phyloP scores from a whole-genome alignment of 2,797 vertebrate genomes.

The Mormyrus hasselquistii region DNA sequence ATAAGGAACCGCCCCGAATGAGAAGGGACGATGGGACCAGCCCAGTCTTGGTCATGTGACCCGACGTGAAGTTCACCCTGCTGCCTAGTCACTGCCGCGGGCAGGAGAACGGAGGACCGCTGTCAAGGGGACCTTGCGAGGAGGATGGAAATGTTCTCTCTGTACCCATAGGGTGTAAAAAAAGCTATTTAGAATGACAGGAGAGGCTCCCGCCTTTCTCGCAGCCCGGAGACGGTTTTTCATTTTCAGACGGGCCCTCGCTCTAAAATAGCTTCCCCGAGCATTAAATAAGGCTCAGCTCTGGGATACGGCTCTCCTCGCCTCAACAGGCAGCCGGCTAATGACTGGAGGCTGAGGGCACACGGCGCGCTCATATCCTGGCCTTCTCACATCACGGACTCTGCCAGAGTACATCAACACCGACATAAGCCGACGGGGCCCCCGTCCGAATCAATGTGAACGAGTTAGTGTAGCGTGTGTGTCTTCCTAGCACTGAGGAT shows the following conservation, averaged over 20 bases:
- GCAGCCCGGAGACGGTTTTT: constrained; percentile 47
- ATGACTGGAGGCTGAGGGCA: constrained; percentile 36
- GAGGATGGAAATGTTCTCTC: neutral
- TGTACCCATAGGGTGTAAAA: constrained; percentile 19
- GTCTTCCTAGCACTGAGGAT: neutral
- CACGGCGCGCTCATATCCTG: neutral
- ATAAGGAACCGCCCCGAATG: neutral
- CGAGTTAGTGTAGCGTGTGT: neutral
- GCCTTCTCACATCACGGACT: constrained; percentile 5
- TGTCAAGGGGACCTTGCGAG: constrained; percentile 10
- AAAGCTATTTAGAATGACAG: constrained; percentile 16
- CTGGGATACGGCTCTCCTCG: constrained; percentile 37
- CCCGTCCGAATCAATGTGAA: neutral
- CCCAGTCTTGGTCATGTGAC: neutral
- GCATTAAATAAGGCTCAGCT: constrained; percentile 53
- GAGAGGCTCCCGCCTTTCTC: constrained; percentile 12
- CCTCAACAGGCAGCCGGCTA: constrained; percentile 43
- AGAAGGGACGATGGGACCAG: neutral
- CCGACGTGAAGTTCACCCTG: neutral
- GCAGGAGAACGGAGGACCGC: constrained; percentile 21
- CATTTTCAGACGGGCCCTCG: constrained; percentile 43
- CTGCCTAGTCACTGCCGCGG: neutral
- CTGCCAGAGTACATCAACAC: constrained; percentile 12
- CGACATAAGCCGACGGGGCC: neutral
- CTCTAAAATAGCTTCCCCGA: constrained; percentile 46